Base-by-base conservation (phyloP, 2,113 vertebrate species). In the Hippocampus mohnikei region DNA sequence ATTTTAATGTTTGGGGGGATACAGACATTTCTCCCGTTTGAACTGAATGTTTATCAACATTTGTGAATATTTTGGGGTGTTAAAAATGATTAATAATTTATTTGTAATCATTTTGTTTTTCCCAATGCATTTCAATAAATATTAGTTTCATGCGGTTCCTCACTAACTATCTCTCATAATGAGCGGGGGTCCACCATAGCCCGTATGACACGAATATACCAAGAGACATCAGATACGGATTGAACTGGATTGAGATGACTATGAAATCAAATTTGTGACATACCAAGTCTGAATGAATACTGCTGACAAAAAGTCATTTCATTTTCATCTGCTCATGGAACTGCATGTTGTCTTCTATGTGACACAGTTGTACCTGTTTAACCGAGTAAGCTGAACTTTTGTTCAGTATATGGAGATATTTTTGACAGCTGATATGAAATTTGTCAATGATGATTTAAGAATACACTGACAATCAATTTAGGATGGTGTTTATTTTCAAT, bases 401-500 rank as follows among this genome's bases (percentile, higher is more conserved):
- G 84, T 67, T 67, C 65, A 59, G 61, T 67, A 63, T 71, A 48
- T 66, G 33, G 5, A 55, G 21, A 3, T n/a, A 55, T n/a, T 23
- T n/a, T 55, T 55, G 21, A 25, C 25, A 69, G 66, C 58, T 6
- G 71, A 29, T 59, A 66, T 64, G 59, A 3, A 44, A 64, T 3
- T 40, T 71, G n/a, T 20, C 16, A 46, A 58, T 33, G 65, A 20
- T 18, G 27, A 55, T 12, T 62, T 2, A 37, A 21, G 37, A 44
- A 48, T 40, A 21, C 33, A 40, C 71, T 23, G 2, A 29, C 13
- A 69, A 40, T 1, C 72, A 81, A 81, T 62, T 82, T 85, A 53
- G 72, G 55, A 60, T 60, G 58, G 70, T 16, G 72, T 88, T 88
- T 88, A 88, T 88, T 88, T 88, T 81, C 83, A 88, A 79, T 85